phyloP scores from a whole-genome alignment of 1,140 invertebrate genomes.

The Pseudomyrmex pallidus region DNA sequence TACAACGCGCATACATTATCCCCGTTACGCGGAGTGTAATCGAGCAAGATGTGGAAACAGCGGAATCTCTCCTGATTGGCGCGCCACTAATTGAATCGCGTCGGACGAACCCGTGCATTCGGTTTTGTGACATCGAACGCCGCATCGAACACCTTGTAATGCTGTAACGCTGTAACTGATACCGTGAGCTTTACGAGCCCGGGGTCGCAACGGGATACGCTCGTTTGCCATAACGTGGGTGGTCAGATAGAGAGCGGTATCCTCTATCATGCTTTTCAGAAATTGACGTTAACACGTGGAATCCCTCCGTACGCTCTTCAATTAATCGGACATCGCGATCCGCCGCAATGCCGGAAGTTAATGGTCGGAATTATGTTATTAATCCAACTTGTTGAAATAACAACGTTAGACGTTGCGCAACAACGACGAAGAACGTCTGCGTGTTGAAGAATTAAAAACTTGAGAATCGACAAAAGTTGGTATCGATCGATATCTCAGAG shows the following conservation, averaged over 20 bases:
- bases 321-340: slow-evolving; percentile 52
- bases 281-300: slow-evolving; percentile 49
- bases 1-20: slow-evolving; percentile 21
- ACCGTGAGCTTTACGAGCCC: slow-evolving; percentile 63
- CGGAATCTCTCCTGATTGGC: slow-evolving; percentile 70
- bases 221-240: slow-evolving; percentile 51
- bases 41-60: slow-evolving; percentile 75
- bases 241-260: slow-evolving; percentile 62
- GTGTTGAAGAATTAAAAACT: not conserved
- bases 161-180: slow-evolving; percentile 64
- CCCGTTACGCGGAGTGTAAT: slow-evolving; percentile 34
- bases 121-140: slow-evolving; percentile 57
- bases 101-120: slow-evolving; percentile 13
- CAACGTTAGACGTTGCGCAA: not conserved
- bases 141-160: slow-evolving; percentile 61
- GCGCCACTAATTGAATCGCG: slow-evolving; percentile 74
- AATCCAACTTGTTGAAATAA: too few species aligned
- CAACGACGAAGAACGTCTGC: not conserved
- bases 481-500: not conserved
- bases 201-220: slow-evolving; percentile 52
- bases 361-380: not conserved
- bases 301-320: slow-evolving; percentile 24
- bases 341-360: slow-evolving; percentile 22
- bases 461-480: not conserved
- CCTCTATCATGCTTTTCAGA: slow-evolving; percentile 62